A percentile compares a stretch with the other conserved stretches of the same genome.
Evolutionary conservation across 2,888 invertebrate species (phyloP).

Genomic region (Eurytoma californica): DNA sequence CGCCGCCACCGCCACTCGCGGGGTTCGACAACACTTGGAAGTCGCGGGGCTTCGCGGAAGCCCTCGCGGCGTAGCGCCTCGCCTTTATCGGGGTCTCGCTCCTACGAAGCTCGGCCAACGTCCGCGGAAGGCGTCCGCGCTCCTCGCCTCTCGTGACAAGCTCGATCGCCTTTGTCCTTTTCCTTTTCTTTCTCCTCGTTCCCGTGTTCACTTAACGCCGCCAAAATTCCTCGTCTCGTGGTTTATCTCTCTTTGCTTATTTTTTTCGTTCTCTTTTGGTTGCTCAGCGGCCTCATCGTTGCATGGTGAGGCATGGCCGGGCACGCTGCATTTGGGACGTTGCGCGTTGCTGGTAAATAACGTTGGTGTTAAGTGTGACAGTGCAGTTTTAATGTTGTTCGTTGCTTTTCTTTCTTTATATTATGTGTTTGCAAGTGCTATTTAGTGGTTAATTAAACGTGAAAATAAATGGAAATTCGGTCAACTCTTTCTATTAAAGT

Average conservation of each 20-base stretch:
- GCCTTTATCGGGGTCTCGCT: background rate
- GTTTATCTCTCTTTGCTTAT: constrained; percentile 1
- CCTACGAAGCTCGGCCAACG: constrained; percentile 8
- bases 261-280: constrained; percentile 39
- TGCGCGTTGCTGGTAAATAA: constrained; percentile 39
- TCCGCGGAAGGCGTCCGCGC: background rate
- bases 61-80: constrained; percentile 59
- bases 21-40: constrained; percentile 70
- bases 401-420: background rate
- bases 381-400: background rate
- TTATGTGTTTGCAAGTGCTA: no score
- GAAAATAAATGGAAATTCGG: no score
- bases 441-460: no score
- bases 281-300: constrained; percentile 40
- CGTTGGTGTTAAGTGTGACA: background rate
- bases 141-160: background rate
- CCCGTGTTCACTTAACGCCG: background rate
- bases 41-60: constrained; percentile 69
- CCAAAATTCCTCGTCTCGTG: constrained; percentile 36
- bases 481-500: no score
- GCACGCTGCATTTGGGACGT: background rate
- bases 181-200: background rate
- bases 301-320: constrained; percentile 42
- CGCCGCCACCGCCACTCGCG: no score
- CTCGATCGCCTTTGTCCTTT: background rate